Evolutionary conservation across 2,888 invertebrate genomes (phyloP).

Genomic region (Leptinotarsa peninsularis): DNA sequence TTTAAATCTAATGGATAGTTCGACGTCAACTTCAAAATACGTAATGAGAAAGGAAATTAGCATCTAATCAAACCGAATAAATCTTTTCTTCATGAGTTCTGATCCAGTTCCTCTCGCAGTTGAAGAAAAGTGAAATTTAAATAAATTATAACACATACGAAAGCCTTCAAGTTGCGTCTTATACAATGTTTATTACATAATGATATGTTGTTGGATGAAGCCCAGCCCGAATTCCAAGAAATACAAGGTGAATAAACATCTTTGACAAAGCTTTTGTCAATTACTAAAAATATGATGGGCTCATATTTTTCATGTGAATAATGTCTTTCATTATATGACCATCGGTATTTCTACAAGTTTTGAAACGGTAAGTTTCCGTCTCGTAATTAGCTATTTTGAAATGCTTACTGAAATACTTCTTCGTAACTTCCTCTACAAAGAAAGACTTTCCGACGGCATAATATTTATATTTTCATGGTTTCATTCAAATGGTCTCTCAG

Average conservation of each 20-base stretch:
- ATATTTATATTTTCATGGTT: too few species aligned
- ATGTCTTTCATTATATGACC: neutral
- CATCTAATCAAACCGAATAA: constrained; percentile 23
- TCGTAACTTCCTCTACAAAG: too few species aligned
- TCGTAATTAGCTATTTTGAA: too few species aligned
- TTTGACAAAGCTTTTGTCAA: constrained; percentile 5
- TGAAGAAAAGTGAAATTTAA: constrained; percentile 57
- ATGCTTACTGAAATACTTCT: too few species aligned
- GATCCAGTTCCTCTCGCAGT: constrained; percentile 21
- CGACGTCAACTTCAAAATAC: constrained; percentile 2
- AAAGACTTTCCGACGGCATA: too few species aligned
- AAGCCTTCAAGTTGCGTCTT: constrained; percentile 39
- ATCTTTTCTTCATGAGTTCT: constrained; percentile 1
- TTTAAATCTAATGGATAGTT: constrained; percentile 4
- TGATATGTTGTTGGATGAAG: constrained; percentile 16
- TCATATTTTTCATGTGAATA: neutral
- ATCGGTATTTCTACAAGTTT: neutral
- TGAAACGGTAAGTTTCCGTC: neutral
- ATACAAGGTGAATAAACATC: constrained; percentile 14
- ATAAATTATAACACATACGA: constrained; percentile 46
- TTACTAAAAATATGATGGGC: constrained; percentile 1
- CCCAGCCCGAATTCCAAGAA: constrained; percentile 37
- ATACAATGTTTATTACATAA: constrained; percentile 47
- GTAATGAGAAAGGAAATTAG: constrained; percentile 16
- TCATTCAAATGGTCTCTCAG: too few species aligned